These are phyloP conservation scores for Microcaecilia unicolor DNA, from an alignment of 2,797 vertebrate genomes.

Conservation along the genomic window DNA sequence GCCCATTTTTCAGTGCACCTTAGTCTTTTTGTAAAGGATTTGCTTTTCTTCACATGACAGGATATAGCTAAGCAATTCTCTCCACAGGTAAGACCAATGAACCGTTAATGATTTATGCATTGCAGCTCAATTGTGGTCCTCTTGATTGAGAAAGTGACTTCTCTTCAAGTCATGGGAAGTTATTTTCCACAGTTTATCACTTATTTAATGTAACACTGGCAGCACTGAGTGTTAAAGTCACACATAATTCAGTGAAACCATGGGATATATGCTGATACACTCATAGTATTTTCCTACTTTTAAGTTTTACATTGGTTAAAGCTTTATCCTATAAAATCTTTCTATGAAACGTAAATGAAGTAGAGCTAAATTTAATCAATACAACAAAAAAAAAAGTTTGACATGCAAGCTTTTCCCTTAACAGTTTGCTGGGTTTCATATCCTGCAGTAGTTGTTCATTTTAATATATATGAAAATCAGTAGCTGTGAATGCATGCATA, in stretches of 20 bases:
- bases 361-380: conserved; percentile 49
- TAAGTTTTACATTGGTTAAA: no score
- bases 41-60: conserved; percentile 4
- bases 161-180: no score
- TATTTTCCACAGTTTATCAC: no score
- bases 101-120: no score
- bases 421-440: conserved; percentile 68
- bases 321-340: no score
- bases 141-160: no score
- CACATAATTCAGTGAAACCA: no score
- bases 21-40: conserved; percentile 24
- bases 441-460: conserved; percentile 74
- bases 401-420: conserved; percentile 62
- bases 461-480: conserved; percentile 99
- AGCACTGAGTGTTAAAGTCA: rapidly evolving
- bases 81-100: conserved; percentile 29
- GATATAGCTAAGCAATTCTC: conserved; percentile 10
- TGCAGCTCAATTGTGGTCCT: no score
- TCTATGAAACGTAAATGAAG: not conserved
- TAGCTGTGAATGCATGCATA: conserved; percentile 74
- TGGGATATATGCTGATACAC: no score
- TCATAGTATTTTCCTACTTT: no score
- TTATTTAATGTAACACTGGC: not conserved
- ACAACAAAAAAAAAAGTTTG: conserved; percentile 43
- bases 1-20: no score